A percentile compares a stretch with the other conserved stretches of the same genome.
Evolutionary conservation across 2,797 vertebrate species (phyloP).

Genomic region (Todus mexicanus): DNA sequence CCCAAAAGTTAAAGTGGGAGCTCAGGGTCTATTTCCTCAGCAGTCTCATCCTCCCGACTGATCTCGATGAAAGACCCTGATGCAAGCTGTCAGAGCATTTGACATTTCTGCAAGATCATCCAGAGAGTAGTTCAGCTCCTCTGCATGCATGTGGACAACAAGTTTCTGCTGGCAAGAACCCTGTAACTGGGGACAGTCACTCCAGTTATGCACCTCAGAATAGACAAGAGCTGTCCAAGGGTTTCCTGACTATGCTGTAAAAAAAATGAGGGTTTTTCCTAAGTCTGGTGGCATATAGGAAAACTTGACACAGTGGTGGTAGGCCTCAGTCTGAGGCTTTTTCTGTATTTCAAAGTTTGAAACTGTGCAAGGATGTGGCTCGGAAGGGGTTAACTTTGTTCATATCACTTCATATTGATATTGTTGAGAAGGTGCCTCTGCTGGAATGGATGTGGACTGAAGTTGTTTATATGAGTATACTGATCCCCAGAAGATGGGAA

Average conservation of each 20-base stretch:
- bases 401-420: not conserved
- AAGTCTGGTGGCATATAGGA: not conserved
- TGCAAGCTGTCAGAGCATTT: not conserved
- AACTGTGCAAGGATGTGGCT: not conserved
- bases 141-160: accelerated
- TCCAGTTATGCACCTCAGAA: accelerated
- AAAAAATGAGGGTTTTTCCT: not conserved
- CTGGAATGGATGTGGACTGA: not conserved
- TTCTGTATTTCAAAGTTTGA: not conserved
- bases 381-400: conserved; percentile 13
- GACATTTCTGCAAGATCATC: not conserved
- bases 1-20: not conserved
- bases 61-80: not conserved
- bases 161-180: not conserved
- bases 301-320: not conserved
- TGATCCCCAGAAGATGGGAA: not conserved
- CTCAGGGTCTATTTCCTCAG: not conserved
- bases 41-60: not conserved
- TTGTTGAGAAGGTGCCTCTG: not conserved
- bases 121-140: not conserved
- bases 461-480: conserved; percentile 12
- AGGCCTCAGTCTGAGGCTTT: not conserved
- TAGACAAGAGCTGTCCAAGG: not conserved
- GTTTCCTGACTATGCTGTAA: not conserved
- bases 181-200: not conserved